Base-by-base conservation (phyloP, 2,888 invertebrate genomes). In the Calliopum simillimum region DNA sequence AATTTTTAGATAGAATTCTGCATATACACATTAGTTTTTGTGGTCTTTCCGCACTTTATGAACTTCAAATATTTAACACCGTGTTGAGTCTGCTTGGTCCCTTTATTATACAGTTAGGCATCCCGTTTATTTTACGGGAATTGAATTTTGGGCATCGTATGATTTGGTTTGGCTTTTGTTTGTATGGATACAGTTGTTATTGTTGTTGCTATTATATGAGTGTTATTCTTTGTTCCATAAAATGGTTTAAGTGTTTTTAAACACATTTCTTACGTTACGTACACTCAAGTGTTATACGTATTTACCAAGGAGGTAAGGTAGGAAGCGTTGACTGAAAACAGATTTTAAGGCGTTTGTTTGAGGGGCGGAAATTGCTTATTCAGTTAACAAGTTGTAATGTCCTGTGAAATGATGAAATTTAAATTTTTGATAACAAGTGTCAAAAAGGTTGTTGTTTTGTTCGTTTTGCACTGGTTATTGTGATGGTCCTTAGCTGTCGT, bases 341-440 rank as follows among this genome's bases (percentile, higher is more conserved):
- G 19, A 23, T 21, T 21, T 14, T 21, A 23, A 23, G 53, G 21
- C 49, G 19, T n/a, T n/a, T n/a, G 49, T 49, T 16, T 16, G 49
- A 19, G 49, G 49, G 49, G 19, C 23, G 53, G 53, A 53, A 23
- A 53, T 53, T 23, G 21, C 53, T 53, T 53, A 53, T 53, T 13
- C 23, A 23, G 21, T 53, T 53, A 53, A 53, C 53, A 53, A 53
- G 53, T 53, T 53, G 53, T 53, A 23, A 23, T 11, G 23, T 53
- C 53, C 53, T 53, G 53, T 21, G 21, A 53, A 53, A 53, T 53
- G 53, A 23, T 53, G 23, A 53, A 53, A 53, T 53, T 53, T 53
- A 53, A 53, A 53, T 53, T 23, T 33, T 23, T 23, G 23, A 53
- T 23, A 21, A 53, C 53, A 53, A 53, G 53, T 53, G 23, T 53